Conservation (phyloP, 2,888 invertebrate species). For the Oscheius onirici region DNA sequence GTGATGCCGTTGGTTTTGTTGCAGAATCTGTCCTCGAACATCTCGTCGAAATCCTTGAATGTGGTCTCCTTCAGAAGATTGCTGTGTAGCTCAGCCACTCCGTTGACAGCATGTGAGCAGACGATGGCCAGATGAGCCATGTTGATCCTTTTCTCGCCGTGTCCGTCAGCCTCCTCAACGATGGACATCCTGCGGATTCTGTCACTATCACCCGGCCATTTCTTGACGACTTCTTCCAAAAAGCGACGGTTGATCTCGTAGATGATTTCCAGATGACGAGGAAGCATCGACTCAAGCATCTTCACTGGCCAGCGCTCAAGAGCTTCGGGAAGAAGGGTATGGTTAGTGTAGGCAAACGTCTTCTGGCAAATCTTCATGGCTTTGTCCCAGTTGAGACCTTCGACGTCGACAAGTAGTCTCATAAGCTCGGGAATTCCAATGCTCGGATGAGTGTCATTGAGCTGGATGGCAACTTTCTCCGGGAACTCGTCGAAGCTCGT, state of each 20-base stretch:
- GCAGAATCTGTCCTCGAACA: conserved; percentile 95
- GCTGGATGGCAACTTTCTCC: conserved; percentile 92
- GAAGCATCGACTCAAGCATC: conserved; percentile 87
- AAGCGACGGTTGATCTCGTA: conserved; percentile 88
- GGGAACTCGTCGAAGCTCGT: conserved; percentile 88
- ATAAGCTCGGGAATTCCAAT: conserved; percentile 96
- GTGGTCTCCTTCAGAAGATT: conserved; percentile 90
- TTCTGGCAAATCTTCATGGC: conserved; percentile 74
- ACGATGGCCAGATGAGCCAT: conserved; percentile 97
- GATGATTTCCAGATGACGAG: conserved; percentile 95
- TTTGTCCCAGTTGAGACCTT: conserved; percentile 87
- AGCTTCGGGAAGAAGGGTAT: conserved; percentile 97
- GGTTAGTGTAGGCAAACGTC: conserved; percentile 98
- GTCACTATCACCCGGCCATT: conserved; percentile 83
- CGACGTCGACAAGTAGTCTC: conserved; percentile 90
- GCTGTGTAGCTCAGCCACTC: conserved; percentile 95
- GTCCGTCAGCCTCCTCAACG: conserved; percentile 69
- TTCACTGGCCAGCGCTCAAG: conserved; percentile 79
- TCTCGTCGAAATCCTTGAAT: conserved; percentile 92
- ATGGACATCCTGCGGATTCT: conserved; percentile 78
- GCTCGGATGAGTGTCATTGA: conserved; percentile 98
- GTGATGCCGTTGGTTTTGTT: conserved; percentile 88
- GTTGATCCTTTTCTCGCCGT: conserved; percentile 84
- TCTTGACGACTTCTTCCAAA: conserved; percentile 75
- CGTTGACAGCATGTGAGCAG: conserved; percentile 85